Percentiles rank a stretch among this genome's conserved stretches.
These are phyloP conservation scores for Erethizon dorsatum DNA, from an alignment of 2,797 vertebrate genomes.

Conservation along the genomic window DNA sequence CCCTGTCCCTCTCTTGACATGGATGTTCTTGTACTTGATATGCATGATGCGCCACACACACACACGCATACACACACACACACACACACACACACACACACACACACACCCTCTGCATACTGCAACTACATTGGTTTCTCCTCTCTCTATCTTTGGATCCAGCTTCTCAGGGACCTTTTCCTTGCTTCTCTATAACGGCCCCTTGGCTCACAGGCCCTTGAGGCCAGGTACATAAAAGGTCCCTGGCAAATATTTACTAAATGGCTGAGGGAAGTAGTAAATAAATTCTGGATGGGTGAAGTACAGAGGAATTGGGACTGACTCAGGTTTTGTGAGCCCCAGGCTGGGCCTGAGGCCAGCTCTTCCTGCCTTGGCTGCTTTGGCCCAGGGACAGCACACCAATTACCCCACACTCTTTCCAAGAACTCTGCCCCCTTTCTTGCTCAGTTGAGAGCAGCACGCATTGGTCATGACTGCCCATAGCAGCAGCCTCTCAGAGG, in stretches of 20 bases:
- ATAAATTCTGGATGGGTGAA: conserved; percentile 34
- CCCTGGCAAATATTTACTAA: conserved; percentile 13
- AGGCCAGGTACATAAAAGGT: not conserved
- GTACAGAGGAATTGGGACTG: conserved; percentile 64
- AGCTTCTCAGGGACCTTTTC: not conserved
- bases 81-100: not conserved
- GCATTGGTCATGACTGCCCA: not conserved
- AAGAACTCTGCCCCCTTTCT: conserved; percentile 57
- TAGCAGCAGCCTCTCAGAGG: not conserved
- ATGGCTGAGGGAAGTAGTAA: conserved; percentile 24
- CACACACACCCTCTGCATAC: too few species aligned
- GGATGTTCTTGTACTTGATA: not conserved
- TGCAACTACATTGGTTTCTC: not conserved
- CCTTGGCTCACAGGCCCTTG: not conserved
- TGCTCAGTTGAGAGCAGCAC: not conserved
- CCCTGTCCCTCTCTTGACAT: too few species aligned
- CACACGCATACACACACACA: fast-evolving
- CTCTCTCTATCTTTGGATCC: not conserved
- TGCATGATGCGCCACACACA: too few species aligned
- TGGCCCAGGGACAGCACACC: conserved; percentile 73
- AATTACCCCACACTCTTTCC: conserved; percentile 76
- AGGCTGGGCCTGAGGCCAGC: conserved; percentile 75
- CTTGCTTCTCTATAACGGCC: not conserved
- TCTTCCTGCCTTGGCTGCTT: conserved; percentile 70
- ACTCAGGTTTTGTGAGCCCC: conserved; percentile 73